A percentile compares a stretch with the other conserved stretches of the same genome.
phyloP scores from a whole-genome alignment of 2,888 invertebrate species.

The Agrotis clavis region DNA sequence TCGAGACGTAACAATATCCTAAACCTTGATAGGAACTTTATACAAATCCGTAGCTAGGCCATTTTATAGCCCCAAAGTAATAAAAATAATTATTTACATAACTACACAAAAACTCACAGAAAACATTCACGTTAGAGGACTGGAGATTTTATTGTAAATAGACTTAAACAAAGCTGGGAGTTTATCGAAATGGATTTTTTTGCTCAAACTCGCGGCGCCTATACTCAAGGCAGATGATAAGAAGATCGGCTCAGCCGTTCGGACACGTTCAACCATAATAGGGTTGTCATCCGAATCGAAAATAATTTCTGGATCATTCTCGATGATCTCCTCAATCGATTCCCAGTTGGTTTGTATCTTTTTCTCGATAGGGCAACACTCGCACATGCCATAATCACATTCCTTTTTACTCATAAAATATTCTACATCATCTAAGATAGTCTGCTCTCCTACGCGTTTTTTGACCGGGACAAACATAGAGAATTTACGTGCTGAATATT shows the following conservation, averaged over 20 bases:
- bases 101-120: slow-evolving; percentile 25
- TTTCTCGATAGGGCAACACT: slow-evolving; percentile 80
- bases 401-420: slow-evolving; percentile 85
- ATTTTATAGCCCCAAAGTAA: slow-evolving; percentile 30
- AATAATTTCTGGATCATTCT: slow-evolving; percentile 88
- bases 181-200: slow-evolving; percentile 74
- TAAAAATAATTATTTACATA: slow-evolving; percentile 23
- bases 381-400: slow-evolving; percentile 85
- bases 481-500: slow-evolving; percentile 84
- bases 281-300: slow-evolving; percentile 86
- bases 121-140: slow-evolving; percentile 66
- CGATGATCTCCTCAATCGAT: slow-evolving; percentile 87
- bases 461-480: slow-evolving; percentile 78
- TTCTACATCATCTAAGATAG: slow-evolving; percentile 85
- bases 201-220: slow-evolving; percentile 70
- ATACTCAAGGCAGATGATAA: slow-evolving; percentile 58
- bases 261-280: slow-evolving; percentile 79
- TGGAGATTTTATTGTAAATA: slow-evolving; percentile 77
- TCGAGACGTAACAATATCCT: slow-evolving; percentile 4
- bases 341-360: slow-evolving; percentile 82
- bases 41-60: slow-evolving; percentile 21
- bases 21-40: slow-evolving; percentile 31
- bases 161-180: slow-evolving; percentile 77
- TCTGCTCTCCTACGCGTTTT: slow-evolving; percentile 74
- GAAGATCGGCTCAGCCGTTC: slow-evolving; percentile 57